phyloP scores from a whole-genome alignment of 1,140 invertebrate species.

The Ips typographus region DNA sequence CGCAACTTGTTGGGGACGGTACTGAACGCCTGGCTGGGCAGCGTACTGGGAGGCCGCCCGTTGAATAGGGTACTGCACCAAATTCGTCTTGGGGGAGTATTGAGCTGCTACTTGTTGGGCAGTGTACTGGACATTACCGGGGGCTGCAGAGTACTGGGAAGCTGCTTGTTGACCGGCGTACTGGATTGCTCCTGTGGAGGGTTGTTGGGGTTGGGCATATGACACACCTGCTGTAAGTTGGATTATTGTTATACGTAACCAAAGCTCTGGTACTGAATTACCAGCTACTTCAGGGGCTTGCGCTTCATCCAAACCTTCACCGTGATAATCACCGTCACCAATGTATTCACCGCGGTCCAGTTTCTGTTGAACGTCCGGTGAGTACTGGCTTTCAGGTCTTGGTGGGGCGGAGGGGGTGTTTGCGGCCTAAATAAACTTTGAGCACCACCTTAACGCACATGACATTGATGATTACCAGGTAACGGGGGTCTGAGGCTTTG shows the following conservation, averaged over 20 bases:
- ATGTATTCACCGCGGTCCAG: slow-evolving; percentile 44
- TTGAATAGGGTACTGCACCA: slow-evolving; percentile 15
- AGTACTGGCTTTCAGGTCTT: slow-evolving; percentile 52
- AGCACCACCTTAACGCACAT: not conserved
- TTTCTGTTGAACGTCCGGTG: slow-evolving; percentile 38
- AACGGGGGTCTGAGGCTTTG: slow-evolving; percentile 15
- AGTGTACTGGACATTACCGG: slow-evolving; percentile 11
- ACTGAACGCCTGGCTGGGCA: slow-evolving; percentile 9
- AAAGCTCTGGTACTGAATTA: slow-evolving; percentile 2
- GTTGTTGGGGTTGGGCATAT: slow-evolving; percentile 12
- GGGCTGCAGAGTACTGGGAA: slow-evolving; percentile 20
- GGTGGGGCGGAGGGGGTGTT: slow-evolving; percentile 20
- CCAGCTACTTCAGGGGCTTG: slow-evolving; percentile 19
- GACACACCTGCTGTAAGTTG: not conserved
- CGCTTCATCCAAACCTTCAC: slow-evolving; percentile 54
- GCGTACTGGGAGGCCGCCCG: slow-evolving; percentile 18
- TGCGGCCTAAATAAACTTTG: slow-evolving; percentile 5
- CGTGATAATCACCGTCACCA: slow-evolving; percentile 49
- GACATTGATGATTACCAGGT: slow-evolving; percentile 6
- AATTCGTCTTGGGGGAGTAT: not conserved
- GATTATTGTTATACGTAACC: not conserved
- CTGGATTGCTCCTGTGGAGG: slow-evolving; percentile 5
- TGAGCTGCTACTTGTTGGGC: slow-evolving; percentile 9
- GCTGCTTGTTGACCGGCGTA: slow-evolving; percentile 26
- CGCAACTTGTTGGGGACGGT: slow-evolving; percentile 19